Conservation (phyloP, 53 echinoderm and acorn worm species). For the Echinometra lucunter region DNA sequence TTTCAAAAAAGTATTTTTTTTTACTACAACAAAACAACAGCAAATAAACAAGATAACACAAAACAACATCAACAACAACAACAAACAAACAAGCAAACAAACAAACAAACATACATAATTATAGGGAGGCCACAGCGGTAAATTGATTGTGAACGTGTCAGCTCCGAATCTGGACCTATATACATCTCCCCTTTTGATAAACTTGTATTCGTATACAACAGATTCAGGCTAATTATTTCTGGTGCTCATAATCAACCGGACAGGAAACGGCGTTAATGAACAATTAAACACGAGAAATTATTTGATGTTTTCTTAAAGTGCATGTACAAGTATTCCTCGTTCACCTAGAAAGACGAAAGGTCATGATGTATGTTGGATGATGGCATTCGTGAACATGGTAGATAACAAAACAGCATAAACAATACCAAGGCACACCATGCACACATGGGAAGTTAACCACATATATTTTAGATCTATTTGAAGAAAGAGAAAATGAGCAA, state of each 20-base stretch:
- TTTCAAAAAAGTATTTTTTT: too few relatives aligned
- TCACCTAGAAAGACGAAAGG: background rate
- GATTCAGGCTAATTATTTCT: background rate
- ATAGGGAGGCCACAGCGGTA: too few relatives aligned
- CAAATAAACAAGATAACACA: too few relatives aligned
- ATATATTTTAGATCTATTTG: background rate
- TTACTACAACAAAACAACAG: too few relatives aligned
- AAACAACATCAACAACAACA: too few relatives aligned
- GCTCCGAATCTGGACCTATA: background rate
- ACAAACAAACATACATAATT: too few relatives aligned
- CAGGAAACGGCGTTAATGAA: background rate
- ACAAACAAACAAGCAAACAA: too few relatives aligned
- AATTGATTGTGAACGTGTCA: too few relatives aligned
- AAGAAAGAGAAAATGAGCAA: background rate
- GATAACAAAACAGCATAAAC: too few relatives aligned
- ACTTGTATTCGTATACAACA: background rate
- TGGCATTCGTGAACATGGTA: too few relatives aligned
- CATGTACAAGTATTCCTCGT: background rate
- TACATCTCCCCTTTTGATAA: background rate
- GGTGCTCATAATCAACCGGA: background rate
- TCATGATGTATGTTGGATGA: too few relatives aligned
- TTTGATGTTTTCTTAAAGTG: background rate
- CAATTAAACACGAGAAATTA: background rate
- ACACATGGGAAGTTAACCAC: background rate
- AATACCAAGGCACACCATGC: background rate